A percentile compares a stretch with the other conserved stretches of the same genome.
phyloP scores from a whole-genome alignment of 2,888 invertebrate species.

The Xanthorhoe designata region DNA sequence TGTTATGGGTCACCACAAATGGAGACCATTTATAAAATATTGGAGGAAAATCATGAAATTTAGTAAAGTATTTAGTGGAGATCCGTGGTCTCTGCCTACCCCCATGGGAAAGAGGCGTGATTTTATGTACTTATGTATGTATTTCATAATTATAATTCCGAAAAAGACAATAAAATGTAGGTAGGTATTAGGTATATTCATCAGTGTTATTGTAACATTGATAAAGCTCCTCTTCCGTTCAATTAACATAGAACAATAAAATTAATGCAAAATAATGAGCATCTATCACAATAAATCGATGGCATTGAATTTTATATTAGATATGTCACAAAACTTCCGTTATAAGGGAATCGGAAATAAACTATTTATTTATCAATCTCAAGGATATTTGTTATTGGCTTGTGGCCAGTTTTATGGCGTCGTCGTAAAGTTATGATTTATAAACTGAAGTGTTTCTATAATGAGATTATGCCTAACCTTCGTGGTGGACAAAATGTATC shows the following conservation, averaged over 20 bases:
- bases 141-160: no score
- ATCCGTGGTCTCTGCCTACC: no score
- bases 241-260: conserved; percentile 38
- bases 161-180: no score
- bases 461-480: neutral
- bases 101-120: no score
- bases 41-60: no score
- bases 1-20: no score
- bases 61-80: no score
- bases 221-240: conserved; percentile 40
- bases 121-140: no score
- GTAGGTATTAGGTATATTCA: conserved; percentile 2
- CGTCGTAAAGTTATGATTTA: conserved; percentile 16
- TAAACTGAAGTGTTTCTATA: neutral
- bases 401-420: conserved; percentile 19
- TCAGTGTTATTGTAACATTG: conserved; percentile 9
- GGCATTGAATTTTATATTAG: conserved; percentile 42
- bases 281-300: conserved; percentile 26
- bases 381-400: conserved; percentile 32
- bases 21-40: no score
- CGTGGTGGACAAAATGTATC: no score
- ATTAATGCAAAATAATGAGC: conserved; percentile 28
- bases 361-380: conserved; percentile 9
- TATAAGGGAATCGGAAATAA: conserved; percentile 34
- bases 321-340: conserved; percentile 32